These are phyloP conservation scores for Cariama cristata DNA, from an alignment of 2,113 vertebrate species.

Conservation along the genomic window DNA sequence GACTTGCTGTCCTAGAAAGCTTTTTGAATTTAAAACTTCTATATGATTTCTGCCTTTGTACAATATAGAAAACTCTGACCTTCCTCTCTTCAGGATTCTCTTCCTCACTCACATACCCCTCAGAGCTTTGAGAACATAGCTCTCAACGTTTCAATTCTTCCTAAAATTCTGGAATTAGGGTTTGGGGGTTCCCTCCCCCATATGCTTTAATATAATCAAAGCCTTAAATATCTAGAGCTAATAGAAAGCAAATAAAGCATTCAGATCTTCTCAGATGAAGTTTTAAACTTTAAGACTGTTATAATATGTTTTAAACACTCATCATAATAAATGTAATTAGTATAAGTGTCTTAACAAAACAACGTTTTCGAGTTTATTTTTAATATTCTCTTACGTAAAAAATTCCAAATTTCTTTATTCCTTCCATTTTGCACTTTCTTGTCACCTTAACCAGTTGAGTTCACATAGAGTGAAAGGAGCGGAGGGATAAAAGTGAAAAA, in stretches of 20 bases:
- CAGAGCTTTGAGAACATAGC: not conserved
- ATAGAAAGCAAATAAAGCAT: not conserved
- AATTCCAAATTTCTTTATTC: not conserved
- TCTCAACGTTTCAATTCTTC: not conserved
- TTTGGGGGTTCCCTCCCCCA: not conserved
- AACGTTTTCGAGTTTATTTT: not conserved
- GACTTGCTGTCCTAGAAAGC: not conserved
- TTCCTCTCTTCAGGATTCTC: not conserved
- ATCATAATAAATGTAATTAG: not conserved
- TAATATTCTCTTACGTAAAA: not conserved
- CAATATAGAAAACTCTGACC: not conserved
- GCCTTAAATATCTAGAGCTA: not conserved
- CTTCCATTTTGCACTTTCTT: not conserved
- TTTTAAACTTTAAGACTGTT: not conserved
- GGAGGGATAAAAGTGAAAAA: not conserved
- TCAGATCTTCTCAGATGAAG: not conserved
- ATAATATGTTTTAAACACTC: not conserved
- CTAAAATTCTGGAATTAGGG: not conserved
- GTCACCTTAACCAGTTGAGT: not conserved
- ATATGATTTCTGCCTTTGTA: not conserved
- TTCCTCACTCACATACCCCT: accelerated
- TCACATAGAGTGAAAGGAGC: not conserved
- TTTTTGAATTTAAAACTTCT: not conserved
- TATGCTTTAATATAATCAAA: not conserved
- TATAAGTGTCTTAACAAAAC: not conserved